Percentiles rank a stretch among this genome's conserved stretches.
Conservation (phyloP, 2,113 vertebrate genomes). For the Sula dactylatra region DNA sequence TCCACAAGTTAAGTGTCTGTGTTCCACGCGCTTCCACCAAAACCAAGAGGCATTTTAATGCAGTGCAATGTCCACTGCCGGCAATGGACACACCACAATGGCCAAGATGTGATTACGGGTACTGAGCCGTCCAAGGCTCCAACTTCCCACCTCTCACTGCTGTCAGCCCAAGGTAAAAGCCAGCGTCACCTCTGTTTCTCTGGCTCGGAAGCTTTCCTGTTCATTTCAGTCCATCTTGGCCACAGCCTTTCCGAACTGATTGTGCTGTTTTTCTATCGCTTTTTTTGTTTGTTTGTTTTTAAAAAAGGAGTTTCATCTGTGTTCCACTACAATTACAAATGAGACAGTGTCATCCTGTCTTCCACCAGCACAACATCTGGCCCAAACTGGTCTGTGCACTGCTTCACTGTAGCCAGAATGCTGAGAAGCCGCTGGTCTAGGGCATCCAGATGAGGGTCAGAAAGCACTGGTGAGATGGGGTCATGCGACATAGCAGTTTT, state of each 20-base stretch:
- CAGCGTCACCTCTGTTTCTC: neutral
- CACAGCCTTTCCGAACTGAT: slow-evolving; percentile 45
- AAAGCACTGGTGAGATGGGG: slow-evolving; percentile 87
- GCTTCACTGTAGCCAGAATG: slow-evolving; percentile 87
- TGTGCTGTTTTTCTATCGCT: slow-evolving; percentile 78
- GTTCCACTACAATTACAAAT: slow-evolving; percentile 73
- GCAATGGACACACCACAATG: neutral
- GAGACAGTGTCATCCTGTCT: slow-evolving; percentile 95
- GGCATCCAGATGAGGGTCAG: slow-evolving; percentile 84
- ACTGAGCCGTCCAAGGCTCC: neutral
- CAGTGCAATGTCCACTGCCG: neutral
- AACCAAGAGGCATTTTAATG: neutral
- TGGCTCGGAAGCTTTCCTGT: slow-evolving; percentile 8
- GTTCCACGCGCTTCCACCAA: neutral
- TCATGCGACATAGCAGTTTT: slow-evolving; percentile 87
- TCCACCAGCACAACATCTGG: slow-evolving; percentile 90
- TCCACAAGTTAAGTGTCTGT: neutral
- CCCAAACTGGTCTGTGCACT: slow-evolving; percentile 93
- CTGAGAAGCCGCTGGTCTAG: slow-evolving; percentile 88
- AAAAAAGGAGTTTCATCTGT: slow-evolving; percentile 65
- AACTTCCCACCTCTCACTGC: neutral
- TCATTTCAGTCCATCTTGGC: slow-evolving; percentile 27
- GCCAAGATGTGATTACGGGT: neutral
- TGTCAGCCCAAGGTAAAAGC: slow-evolving; percentile 16
- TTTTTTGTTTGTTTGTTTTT: neutral